Evolutionary conservation across 2,797 vertebrate genomes (phyloP), one percentile per base, ranked within the genome.

Genomic region (Varecia variegata): DNA sequence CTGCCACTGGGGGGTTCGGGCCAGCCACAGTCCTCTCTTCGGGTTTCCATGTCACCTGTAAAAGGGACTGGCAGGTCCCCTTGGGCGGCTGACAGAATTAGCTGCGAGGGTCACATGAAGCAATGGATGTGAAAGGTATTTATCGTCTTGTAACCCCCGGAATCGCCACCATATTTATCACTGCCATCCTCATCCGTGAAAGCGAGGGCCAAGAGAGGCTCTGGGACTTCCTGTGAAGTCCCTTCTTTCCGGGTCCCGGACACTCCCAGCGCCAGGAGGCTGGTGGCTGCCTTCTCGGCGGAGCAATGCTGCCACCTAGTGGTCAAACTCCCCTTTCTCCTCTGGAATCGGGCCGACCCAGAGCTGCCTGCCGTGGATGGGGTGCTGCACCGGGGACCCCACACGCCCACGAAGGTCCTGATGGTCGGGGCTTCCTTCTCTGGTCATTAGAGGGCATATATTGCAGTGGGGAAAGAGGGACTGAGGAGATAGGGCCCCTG

Each of bases 241-340:
- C 3, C 14, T 8, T 52, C 7, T 21, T 7, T 40, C 23, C 0
- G n/a, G 43, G 11, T 4, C 11, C 0, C 0, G 4, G 11, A 52
- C 13, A 2, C 10, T 2, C 23, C 30, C 7, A 1, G 1, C 6
- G 3, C 27, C 4, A 0, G 0, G 1, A 0, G 0, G n/a, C 0
- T 0, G 18, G 0, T 7, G 0, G 0, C 8, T 0, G 23, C 30
- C 62, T 65, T 76, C 92, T 96, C 56, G 0, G 65, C 40, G 8
- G 95, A 79, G 73, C 92, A 93, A 98, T 93, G 95, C 97, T 96
- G 95, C 70, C 97, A 95, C 88, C 97, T 86, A 76, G 93, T 67
- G 97, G 77, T 0, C 54, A 1, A 54, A 54, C 54, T 54, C 21
- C 21, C 4, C 1, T 2, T 50, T 45, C 77, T 43, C 52, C 14